A percentile compares a stretch with the other conserved stretches of the same genome.
These are phyloP conservation scores for Styela plicata DNA, from an alignment of 23 tunicate genomes.

Conservation along the genomic window DNA sequence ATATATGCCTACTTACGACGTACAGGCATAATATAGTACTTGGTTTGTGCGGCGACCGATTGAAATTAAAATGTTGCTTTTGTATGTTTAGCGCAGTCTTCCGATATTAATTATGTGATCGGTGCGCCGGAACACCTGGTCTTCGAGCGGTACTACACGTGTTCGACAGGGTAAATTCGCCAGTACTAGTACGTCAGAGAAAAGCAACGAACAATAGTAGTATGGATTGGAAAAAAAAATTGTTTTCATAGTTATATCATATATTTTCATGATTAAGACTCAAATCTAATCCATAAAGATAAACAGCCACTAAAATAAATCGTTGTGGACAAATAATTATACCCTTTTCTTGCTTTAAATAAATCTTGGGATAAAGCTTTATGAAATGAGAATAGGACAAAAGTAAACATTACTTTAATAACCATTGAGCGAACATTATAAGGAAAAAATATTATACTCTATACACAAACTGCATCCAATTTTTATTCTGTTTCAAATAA, in stretches of 20 bases:
- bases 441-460: no score
- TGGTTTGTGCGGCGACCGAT: not conserved
- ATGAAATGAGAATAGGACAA: no score
- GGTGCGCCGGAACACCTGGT: not conserved
- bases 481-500: no score
- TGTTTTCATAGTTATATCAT: not conserved
- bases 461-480: no score
- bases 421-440: no score
- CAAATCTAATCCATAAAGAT: not conserved
- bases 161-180: not conserved
- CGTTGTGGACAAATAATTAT: not conserved
- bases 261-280: not conserved
- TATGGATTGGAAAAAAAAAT: not conserved
- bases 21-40: no score
- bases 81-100: not conserved
- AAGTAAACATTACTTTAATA: no score
- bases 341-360: not conserved
- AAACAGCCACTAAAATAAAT: not conserved
- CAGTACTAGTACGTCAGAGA: not conserved
- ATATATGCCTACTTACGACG: not conserved
- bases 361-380: no score
- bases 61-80: not conserved
- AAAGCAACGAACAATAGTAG: not conserved
- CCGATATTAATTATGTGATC: not conserved
- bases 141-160: not conserved